These are phyloP conservation scores for Cassiopea andromeda DNA, from an alignment of 30 jellyfish, hydroid and myxozoan genomes.

Conservation along the genomic window DNA sequence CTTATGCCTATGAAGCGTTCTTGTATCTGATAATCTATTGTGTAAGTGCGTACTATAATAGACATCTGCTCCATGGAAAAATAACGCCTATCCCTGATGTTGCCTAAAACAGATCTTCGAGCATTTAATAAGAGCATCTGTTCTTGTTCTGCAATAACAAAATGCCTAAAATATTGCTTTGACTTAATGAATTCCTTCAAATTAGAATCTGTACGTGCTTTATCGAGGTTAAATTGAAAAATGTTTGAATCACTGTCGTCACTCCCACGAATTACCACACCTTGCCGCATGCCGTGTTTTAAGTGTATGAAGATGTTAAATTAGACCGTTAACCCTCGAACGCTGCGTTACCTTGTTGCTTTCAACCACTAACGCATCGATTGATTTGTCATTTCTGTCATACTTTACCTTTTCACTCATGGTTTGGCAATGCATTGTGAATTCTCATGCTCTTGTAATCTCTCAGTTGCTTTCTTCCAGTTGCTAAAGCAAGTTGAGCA, in stretches of 20 bases:
- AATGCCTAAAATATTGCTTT: slow-evolving; percentile 24
- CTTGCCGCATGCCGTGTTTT: slow-evolving; percentile 57
- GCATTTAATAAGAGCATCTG: slow-evolving; percentile 10
- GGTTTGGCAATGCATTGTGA: background rate
- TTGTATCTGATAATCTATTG: slow-evolving; percentile 29
- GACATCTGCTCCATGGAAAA: slow-evolving; percentile 46
- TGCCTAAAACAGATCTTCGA: slow-evolving; percentile 1
- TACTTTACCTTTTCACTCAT: too few relatives aligned
- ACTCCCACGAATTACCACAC: slow-evolving; percentile 47
- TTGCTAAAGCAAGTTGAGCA: slow-evolving; percentile 21
- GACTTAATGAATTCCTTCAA: slow-evolving; percentile 17
- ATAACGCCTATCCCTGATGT: slow-evolving; percentile 11
- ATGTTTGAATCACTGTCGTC: slow-evolving; percentile 52
- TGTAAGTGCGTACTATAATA: slow-evolving; percentile 32
- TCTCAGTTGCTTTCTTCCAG: slow-evolving; percentile 29
- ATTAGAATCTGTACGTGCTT: slow-evolving; percentile 27
- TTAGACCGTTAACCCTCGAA: slow-evolving; percentile 7
- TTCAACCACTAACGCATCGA: too few relatives aligned
- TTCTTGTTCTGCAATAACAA: background rate
- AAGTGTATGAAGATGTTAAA: slow-evolving; percentile 9
- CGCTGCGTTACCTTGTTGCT: slow-evolving; percentile 2
- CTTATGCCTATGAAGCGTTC: slow-evolving; percentile 51
- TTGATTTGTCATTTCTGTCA: too few relatives aligned
- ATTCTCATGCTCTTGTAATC: background rate
- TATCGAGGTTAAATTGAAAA: slow-evolving; percentile 45